Evolutionary conservation across 2,888 invertebrate species (phyloP).

Genomic region (Ceriagrion tenellum): DNA sequence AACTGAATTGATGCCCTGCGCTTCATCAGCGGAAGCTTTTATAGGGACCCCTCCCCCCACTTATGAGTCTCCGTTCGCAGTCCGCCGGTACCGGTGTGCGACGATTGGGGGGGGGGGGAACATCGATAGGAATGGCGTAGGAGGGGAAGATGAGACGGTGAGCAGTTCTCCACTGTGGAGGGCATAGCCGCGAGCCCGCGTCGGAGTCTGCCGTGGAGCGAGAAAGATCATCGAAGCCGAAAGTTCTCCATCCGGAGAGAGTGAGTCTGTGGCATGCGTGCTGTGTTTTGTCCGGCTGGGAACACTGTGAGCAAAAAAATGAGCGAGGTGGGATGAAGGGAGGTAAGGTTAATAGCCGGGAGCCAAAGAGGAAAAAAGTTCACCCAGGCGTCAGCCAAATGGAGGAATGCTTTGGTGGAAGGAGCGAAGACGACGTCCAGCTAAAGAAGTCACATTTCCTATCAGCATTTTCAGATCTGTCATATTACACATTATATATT

Average conservation of each 20-base stretch:
- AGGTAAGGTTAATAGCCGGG: background rate
- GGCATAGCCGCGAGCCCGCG: background rate
- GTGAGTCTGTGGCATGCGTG: background rate
- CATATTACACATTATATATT: too few species aligned
- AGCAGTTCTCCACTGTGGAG: too few species aligned
- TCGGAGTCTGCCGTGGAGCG: background rate
- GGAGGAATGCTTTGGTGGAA: too few species aligned
- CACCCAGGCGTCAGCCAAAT: background rate
- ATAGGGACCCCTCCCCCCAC: background rate
- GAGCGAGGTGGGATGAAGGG: background rate
- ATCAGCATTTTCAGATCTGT: too few species aligned
- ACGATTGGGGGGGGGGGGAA: background rate
- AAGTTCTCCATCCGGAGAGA: background rate
- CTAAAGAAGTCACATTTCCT: background rate
- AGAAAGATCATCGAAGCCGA: background rate
- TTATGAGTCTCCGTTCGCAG: background rate
- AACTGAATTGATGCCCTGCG: conserved; percentile 19
- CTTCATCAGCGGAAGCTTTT: background rate
- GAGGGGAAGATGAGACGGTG: background rate
- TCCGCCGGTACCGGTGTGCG: background rate
- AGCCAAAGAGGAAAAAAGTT: background rate
- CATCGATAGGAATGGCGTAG: background rate
- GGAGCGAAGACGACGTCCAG: too few species aligned
- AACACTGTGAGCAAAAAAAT: background rate
- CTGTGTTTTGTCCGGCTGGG: background rate